Evolutionary conservation across 2,113 vertebrate species (phyloP).

Genomic region (Myotis brandtii): DNA sequence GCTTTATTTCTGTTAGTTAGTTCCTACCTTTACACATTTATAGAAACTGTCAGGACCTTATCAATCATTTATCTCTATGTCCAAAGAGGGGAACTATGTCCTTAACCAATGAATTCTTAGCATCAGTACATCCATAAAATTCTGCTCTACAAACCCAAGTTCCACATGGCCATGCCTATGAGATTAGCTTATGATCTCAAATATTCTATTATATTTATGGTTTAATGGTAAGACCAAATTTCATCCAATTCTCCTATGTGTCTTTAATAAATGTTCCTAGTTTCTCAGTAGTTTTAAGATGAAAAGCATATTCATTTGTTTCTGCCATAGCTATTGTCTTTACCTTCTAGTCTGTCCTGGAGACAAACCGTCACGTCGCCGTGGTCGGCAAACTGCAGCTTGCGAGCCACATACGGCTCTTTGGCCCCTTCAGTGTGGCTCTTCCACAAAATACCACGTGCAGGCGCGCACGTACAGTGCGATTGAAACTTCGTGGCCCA

Average conservation of each 20-base stretch:
- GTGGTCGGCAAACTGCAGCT: no score
- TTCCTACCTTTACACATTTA: conserved; percentile 93
- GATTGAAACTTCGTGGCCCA: no score
- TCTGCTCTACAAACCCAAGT: conserved; percentile 93
- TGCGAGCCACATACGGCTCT: no score
- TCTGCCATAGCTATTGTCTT: conserved; percentile 93
- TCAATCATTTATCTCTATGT: conserved; percentile 93
- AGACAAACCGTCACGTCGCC: conserved; percentile 88
- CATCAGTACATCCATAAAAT: conserved; percentile 95
- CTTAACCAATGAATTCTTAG: conserved; percentile 92
- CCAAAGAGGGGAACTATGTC: conserved; percentile 92
- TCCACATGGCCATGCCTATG: conserved; percentile 93
- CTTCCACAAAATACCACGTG: no score
- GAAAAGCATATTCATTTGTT: conserved; percentile 94
- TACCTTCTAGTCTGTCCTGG: conserved; percentile 93
- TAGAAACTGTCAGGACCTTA: conserved; percentile 93
- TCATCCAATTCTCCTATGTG: conserved; percentile 92
- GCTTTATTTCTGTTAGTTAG: conserved; percentile 91
- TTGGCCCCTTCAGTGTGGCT: no score
- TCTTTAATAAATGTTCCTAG: conserved; percentile 92
- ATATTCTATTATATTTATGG: conserved; percentile 90
- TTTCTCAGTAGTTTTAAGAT: conserved; percentile 91
- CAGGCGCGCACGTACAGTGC: no score
- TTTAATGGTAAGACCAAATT: conserved; percentile 93
- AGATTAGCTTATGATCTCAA: conserved; percentile 92